Evolutionary conservation across 2,113 vertebrate species (phyloP), one percentile per base, ranked within the genome.

Genomic region (Solenodon paradoxus): DNA sequence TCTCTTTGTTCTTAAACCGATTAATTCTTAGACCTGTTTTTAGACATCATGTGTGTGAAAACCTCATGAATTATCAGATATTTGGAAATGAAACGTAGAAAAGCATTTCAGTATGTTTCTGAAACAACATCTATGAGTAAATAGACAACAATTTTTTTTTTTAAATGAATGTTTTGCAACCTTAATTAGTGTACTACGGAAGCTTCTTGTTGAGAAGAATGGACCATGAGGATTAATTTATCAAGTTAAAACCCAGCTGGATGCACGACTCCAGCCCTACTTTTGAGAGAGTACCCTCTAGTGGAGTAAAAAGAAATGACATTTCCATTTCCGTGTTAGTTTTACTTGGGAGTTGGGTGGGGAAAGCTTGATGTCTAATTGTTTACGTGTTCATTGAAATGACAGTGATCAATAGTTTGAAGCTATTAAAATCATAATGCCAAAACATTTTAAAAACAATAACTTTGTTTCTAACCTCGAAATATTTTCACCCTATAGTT

Each of bases 201-300:
- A 92, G 55, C 24, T 45, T 32, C 94, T 94, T 96, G 17, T 83
- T 90, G 85, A 71, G 72, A 68, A 51, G 78, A 89, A 49, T 7
- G 19, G 90, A 94, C 74, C 69, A 47, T 26, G 59, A 95, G 80
- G 42, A 85, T 83, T 83, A 93, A 81, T 42, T 96, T 96, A 97
- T 98, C 97, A 98, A 96, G 97, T 98, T 83, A 93, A 79, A 98
- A 71, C 1, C 17, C 92, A 84, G 49, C 7, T 95, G 9, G 49
- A 90, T 75, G 92, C 77, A 64, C 61, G 92, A 45, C 69, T 96
- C 74, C 7, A 97, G 32, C 95, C 98, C 98, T 98, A 45, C 64
- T 59, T 97, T 97, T 95, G 72, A 90, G 59, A 98, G 90, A 66
- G 96, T 97, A 94, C 98, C 98, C 98, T 98, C 98, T 98, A 98